These are phyloP conservation scores for Morpho helenor DNA, from an alignment of 2,888 invertebrate genomes.

Conservation along the genomic window DNA sequence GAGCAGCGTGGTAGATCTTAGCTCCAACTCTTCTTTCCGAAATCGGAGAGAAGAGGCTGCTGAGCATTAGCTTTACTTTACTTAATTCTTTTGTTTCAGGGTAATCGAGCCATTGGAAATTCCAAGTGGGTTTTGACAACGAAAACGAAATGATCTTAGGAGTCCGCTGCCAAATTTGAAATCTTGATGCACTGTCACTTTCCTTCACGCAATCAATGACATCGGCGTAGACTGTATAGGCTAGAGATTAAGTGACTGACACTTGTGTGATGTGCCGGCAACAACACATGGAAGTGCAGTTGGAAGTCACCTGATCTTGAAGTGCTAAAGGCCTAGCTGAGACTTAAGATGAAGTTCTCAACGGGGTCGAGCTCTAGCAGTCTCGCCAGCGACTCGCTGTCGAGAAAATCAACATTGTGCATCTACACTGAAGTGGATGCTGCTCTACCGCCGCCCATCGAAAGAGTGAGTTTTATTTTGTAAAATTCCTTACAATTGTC, in stretches of 20 bases:
- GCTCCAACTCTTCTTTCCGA: too few relatives aligned
- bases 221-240: constrained; percentile 19
- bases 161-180: constrained; percentile 42
- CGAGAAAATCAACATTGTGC: constrained; percentile 83
- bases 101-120: constrained; percentile 48
- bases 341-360: constrained; percentile 79
- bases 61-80: too few relatives aligned
- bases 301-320: constrained; percentile 63
- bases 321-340: constrained; percentile 39
- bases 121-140: constrained; percentile 37
- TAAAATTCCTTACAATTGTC: not conserved
- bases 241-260: constrained; percentile 35
- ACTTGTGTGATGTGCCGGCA: constrained; percentile 70
- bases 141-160: constrained; percentile 37
- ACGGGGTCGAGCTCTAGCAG: constrained; percentile 82
- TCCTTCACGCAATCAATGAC: constrained; percentile 20
- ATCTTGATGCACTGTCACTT: constrained; percentile 39
- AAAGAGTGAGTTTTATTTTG: constrained; percentile 67
- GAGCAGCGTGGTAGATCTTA: too few relatives aligned
- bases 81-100: constrained; percentile 45
- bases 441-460: constrained; percentile 60
- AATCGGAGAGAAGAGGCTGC: too few relatives aligned
- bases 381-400: constrained; percentile 81
- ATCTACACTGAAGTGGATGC: constrained; percentile 80
- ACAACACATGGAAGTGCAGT: constrained; percentile 61